These are phyloP conservation scores for Leguminivora glycinivorella DNA, from an alignment of 1,140 invertebrate genomes.

Conservation along the genomic window DNA sequence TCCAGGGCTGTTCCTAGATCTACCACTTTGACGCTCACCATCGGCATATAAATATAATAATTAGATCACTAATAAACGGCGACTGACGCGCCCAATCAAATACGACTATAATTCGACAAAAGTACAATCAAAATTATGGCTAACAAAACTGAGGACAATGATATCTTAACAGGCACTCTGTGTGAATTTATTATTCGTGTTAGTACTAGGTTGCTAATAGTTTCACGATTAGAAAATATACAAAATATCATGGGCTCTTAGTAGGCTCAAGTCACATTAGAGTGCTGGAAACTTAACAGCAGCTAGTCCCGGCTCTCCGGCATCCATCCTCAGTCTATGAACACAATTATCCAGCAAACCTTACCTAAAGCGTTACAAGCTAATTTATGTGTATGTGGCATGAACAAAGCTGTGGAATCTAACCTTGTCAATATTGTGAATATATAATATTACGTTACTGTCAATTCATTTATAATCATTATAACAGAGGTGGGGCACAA, in stretches of 20 bases:
- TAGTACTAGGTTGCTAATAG: slow-evolving; percentile 55
- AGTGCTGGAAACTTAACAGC: slow-evolving; percentile 27
- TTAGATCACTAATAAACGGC: slow-evolving; percentile 30
- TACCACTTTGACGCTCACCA: slow-evolving; percentile 2
- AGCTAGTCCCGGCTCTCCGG: slow-evolving; percentile 30
- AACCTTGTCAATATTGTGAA: slow-evolving; percentile 44
- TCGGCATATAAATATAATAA: slow-evolving; percentile 15
- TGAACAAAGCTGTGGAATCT: slow-evolving; percentile 65
- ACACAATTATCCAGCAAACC: slow-evolving; percentile 77
- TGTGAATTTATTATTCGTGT: slow-evolving; percentile 72
- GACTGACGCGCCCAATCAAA: slow-evolving; percentile 42
- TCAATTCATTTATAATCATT: slow-evolving; percentile 5
- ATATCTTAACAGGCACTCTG: slow-evolving; percentile 74
- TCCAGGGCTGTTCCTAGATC: not conserved
- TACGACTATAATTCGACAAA: slow-evolving; percentile 71
- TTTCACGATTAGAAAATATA: slow-evolving; percentile 55
- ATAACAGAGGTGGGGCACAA: slow-evolving; percentile 16
- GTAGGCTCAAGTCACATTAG: not conserved
- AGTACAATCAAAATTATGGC: slow-evolving; percentile 72
- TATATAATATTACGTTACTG: not conserved
- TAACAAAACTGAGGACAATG: slow-evolving; percentile 68
- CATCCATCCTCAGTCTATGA: slow-evolving; percentile 69
- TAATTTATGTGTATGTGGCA: slow-evolving; percentile 76
- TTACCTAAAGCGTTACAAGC: slow-evolving; percentile 78
- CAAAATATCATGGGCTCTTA: slow-evolving; percentile 45